phyloP scores from a whole-genome alignment of 2,113 vertebrate genomes.

The Sapajus apella region DNA sequence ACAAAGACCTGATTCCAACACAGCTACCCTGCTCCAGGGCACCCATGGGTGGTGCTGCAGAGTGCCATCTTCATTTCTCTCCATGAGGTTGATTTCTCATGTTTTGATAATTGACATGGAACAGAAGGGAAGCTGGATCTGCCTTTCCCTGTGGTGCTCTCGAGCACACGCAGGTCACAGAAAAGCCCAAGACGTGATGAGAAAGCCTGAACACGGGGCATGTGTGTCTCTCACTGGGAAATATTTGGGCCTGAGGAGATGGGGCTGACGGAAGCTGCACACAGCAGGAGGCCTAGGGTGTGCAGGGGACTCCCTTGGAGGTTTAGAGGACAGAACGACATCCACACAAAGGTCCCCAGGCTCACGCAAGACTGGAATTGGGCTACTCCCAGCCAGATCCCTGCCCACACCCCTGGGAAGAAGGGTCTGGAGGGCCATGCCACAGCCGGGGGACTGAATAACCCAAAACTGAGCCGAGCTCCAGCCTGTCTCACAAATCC shows the following conservation, averaged over 20 bases:
- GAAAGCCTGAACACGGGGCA: not conserved
- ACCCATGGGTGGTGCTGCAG: no score
- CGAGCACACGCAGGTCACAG: not conserved
- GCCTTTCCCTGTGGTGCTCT: not conserved
- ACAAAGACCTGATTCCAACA: not conserved
- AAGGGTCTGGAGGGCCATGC: not conserved
- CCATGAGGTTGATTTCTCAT: not conserved
- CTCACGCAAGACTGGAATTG: not conserved
- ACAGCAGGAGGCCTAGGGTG: not conserved
- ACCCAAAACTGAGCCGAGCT: not conserved
- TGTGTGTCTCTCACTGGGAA: no score
- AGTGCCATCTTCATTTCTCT: not conserved
- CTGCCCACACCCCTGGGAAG: no score
- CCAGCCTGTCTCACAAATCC: not conserved
- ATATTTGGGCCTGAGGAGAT: not conserved
- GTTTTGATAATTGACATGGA: not conserved
- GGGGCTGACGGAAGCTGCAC: not conserved
- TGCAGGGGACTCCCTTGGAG: not conserved
- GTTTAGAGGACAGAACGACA: not conserved
- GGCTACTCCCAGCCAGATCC: not conserved
- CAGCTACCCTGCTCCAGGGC: not conserved
- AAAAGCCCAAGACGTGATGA: not conserved
- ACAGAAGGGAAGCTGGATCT: not conserved
- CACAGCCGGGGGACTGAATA: not conserved
- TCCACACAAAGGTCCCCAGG: no score